Evolutionary conservation across 1,140 invertebrate genomes (phyloP).

Genomic region (Tetramorium simillimum): DNA sequence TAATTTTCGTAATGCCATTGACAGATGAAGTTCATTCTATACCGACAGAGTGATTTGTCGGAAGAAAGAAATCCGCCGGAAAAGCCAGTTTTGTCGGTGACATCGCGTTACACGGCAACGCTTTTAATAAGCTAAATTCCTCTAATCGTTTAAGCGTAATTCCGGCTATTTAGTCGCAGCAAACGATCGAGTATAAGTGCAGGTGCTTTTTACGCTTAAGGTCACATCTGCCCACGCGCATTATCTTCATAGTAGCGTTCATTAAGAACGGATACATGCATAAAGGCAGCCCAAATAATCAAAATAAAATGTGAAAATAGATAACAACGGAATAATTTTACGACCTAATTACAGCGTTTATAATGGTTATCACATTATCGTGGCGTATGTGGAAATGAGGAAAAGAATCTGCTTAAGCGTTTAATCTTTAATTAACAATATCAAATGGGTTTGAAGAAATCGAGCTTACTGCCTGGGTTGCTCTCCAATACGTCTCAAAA

Average conservation of each 20-base stretch:
- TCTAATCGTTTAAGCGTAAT: constrained; percentile 56
- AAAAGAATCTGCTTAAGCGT: not conserved
- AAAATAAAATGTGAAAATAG: not conserved
- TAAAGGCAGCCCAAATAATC: not conserved
- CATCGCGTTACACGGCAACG: not conserved
- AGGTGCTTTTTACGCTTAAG: constrained; percentile 35
- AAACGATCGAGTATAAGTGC: constrained; percentile 18
- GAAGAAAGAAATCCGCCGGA: constrained; percentile 13
- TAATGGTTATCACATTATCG: not conserved
- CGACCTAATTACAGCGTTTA: not conserved
- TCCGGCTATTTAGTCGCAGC: constrained; percentile 37
- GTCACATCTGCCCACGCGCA: constrained; percentile 43
- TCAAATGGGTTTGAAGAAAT: not conserved
- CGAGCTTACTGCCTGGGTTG: not conserved
- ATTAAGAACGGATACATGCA: constrained; percentile 4
- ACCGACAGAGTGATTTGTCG: not conserved
- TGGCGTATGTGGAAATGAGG: not conserved
- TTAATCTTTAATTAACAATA: constrained; percentile 6
- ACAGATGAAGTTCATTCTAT: not conserved
- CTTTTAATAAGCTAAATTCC: constrained; percentile 50
- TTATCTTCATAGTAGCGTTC: constrained; percentile 18
- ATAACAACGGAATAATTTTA: not conserved
- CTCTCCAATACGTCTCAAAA: not conserved
- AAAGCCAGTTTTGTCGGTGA: constrained; percentile 30
- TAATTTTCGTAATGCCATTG: constrained; percentile 11